These are phyloP conservation scores for Muntiacus reevesi DNA, from an alignment of 2,113 vertebrate species.

Conservation along the genomic window DNA sequence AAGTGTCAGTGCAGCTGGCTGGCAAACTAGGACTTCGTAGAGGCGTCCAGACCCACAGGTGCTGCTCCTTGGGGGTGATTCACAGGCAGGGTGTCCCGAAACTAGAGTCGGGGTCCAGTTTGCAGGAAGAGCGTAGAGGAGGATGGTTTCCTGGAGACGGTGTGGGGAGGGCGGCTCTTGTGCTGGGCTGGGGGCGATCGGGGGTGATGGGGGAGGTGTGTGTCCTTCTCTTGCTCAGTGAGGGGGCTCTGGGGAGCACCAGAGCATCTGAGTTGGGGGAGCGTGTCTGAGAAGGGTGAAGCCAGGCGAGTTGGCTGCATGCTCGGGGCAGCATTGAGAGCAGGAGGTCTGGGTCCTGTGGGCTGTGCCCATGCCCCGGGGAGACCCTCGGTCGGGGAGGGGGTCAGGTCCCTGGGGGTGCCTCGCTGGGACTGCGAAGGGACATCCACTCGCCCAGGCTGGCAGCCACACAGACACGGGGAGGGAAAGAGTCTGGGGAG, in stretches of 20 bases:
- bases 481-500: neutral
- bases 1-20: neutral
- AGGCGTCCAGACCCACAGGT: neutral
- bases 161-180: neutral
- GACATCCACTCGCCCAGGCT: neutral
- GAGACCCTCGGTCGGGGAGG: neutral
- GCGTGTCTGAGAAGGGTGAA: no score
- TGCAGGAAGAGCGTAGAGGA: neutral
- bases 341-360: neutral
- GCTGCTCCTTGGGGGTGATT: neutral
- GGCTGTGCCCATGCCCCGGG: rapidly evolving
- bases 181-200: rapidly evolving
- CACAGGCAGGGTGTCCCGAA: neutral
- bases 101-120: neutral
- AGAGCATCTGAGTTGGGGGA: neutral
- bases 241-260: neutral
- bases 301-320: neutral
- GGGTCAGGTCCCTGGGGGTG: neutral
- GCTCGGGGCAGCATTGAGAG: neutral
- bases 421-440: neutral
- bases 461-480: rapidly evolving
- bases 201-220: rapidly evolving
- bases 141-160: neutral
- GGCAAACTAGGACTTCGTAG: neutral
- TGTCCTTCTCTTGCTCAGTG: neutral